Evolutionary conservation across 2,888 invertebrate species (phyloP).

Genomic region (Gerris lacustris): DNA sequence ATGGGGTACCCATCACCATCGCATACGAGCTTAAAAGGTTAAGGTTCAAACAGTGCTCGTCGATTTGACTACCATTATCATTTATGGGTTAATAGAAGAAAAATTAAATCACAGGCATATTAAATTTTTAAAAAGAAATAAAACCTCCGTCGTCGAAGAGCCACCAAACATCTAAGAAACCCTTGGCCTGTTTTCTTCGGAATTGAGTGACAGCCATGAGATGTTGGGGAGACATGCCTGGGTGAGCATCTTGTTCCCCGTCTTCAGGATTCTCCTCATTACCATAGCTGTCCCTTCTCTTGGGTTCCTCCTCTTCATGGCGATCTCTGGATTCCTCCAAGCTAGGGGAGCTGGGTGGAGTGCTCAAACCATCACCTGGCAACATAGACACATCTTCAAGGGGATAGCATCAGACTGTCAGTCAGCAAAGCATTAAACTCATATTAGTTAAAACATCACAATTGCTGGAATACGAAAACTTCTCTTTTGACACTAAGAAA

Average conservation of each 20-base stretch:
- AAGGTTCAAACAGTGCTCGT: no score
- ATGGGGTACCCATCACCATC: no score
- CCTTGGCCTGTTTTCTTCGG: constrained; percentile 55
- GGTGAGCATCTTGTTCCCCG: background rate
- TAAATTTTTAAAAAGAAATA: no score
- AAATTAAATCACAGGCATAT: no score
- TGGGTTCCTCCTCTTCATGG: background rate
- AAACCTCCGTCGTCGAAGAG: constrained; percentile 88
- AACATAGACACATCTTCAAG: background rate
- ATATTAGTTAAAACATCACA: no score
- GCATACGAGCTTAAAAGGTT: no score
- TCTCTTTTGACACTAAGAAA: no score
- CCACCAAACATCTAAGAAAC: constrained; percentile 96
- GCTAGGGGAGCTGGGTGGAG: background rate
- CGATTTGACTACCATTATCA: no score
- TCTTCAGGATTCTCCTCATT: background rate
- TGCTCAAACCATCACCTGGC: background rate
- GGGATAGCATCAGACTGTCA: no score
- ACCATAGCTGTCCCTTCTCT: background rate
- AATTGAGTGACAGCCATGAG: constrained; percentile 15
- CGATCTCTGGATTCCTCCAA: background rate
- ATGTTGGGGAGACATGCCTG: background rate
- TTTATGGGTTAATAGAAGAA: no score
- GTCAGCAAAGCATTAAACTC: no score
- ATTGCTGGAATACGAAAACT: no score